Evolutionary conservation across 2,797 vertebrate species (phyloP), one percentile per base, ranked within the genome.

Genomic region (Halcyon chelicuti): DNA sequence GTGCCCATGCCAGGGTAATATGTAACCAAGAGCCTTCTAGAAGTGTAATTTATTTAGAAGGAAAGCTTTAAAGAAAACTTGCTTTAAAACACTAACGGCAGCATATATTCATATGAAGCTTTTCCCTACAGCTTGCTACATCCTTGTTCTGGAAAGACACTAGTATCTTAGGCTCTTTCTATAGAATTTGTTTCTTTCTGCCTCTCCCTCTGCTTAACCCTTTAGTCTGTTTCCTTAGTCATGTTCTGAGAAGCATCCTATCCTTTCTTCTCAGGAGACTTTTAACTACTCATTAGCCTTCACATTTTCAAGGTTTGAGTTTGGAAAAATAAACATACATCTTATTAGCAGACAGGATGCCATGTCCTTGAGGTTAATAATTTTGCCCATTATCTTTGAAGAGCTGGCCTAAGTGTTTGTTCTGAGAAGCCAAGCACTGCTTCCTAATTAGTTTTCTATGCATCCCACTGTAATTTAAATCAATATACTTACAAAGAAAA

Each of bases 321-420:
- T 61, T 80, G 37, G 46, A 83, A 95, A 95, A 90, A 71, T 72
- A 79, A 95, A 94, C 33, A 61, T 52, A 26, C 10, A 20, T 65
- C 52, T 91, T 92, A 52, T 46, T 90, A 93, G 60, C 57, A 76
- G 68, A 83, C 60, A 67, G 47, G 47, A 29, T 85, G 17, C 25
- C 55, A 52, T 16, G 37, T 95, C 78, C 61, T 94, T 88, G 46
- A 93, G 85, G 72, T 93, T 90, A 90, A 95, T 90, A 90, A 86
- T 94, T 94, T 95, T 93, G 35, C 85, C 70, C 35, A 77, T 83
- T 94, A 86, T 55, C 72, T 95, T 90, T 94, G 40, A 88, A 95
- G 73, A 88, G 46, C 35, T 80, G 58, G 44, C 14, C 5, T 80
- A 80, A 70, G 61, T 80, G 54, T 93, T 95, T 94, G 60, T 85